phyloP scores from a whole-genome alignment of 2,113 vertebrate genomes.

The Petrocephalus microphthalmus region DNA sequence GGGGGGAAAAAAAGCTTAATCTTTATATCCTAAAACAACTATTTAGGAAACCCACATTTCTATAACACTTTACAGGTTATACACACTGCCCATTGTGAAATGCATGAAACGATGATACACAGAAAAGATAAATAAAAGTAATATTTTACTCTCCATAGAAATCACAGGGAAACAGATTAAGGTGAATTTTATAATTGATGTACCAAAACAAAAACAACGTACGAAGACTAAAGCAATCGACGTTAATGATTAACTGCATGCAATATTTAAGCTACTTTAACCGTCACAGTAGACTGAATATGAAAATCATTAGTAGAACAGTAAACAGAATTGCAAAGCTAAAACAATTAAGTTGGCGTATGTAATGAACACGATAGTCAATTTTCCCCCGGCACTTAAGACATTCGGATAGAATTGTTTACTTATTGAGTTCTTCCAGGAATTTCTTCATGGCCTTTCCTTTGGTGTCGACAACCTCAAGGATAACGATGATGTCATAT shows the following conservation, averaged over 20 bases:
- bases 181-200: not conserved
- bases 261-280: not conserved
- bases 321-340: not conserved
- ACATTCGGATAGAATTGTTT: not conserved
- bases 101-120: not conserved
- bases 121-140: not conserved
- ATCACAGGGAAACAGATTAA: not conserved
- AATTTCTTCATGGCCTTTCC: conserved; percentile 42
- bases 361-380: not conserved
- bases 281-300: not conserved
- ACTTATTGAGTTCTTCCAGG: conserved; percentile 58
- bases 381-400: not conserved
- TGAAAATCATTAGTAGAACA: not conserved
- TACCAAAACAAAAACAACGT: not conserved
- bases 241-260: not conserved
- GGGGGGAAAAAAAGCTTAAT: not conserved
- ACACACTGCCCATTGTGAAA: not conserved
- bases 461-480: conserved; percentile 62
- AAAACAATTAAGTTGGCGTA: not conserved
- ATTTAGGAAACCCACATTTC: not conserved
- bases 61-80: not conserved
- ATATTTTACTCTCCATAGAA: not conserved
- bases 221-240: not conserved
- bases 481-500: conserved; percentile 65
- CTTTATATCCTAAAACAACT: not conserved